Percentiles rank a stretch among this genome's conserved stretches.
Evolutionary conservation across 2,888 invertebrate genomes (phyloP).

Genomic region (Megalurothrips usitatus): DNA sequence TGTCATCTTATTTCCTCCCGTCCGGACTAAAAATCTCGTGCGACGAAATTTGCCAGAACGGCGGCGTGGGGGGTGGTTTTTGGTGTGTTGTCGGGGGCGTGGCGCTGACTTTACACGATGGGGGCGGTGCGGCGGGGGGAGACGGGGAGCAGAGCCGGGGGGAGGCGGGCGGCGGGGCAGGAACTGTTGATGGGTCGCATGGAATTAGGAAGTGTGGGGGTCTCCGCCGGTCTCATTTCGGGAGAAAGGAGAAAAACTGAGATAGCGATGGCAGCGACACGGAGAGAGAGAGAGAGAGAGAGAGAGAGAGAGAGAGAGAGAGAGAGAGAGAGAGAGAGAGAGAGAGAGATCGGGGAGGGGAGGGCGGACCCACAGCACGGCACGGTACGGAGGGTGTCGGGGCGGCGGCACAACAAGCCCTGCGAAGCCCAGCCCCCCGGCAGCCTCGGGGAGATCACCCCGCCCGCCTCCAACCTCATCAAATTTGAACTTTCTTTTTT

Average conservation of each 20-base stretch:
- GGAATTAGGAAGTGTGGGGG: slow-evolving; percentile 16
- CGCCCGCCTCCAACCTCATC: too few species aligned
- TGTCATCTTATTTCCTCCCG: not conserved
- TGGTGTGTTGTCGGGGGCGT: not conserved
- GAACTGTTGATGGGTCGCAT: not conserved
- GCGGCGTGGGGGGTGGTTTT: not conserved
- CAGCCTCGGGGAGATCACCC: not conserved
- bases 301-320: not conserved
- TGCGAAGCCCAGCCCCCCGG: not conserved
- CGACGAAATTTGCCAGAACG: not conserved
- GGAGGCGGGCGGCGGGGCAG: not conserved
- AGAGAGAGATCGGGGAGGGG: not conserved
- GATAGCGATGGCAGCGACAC: not conserved
- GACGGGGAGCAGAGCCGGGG: not conserved
- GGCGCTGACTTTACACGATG: too few species aligned
- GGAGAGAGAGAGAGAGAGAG: not conserved
- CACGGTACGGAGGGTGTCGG: too few species aligned
- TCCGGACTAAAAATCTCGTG: slow-evolving; percentile 13
- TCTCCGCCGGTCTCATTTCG: not conserved
- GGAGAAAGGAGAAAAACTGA: slow-evolving; percentile 22
- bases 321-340: not conserved
- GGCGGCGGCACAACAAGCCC: not conserved
- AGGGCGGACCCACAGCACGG: not conserved
- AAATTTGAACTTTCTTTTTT: too few species aligned
- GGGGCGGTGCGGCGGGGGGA: not conserved